Percentiles rank a stretch among this genome's conserved stretches.
Evolutionary conservation across 2,113 vertebrate species (phyloP).

Genomic region (Coturnix japonica): DNA sequence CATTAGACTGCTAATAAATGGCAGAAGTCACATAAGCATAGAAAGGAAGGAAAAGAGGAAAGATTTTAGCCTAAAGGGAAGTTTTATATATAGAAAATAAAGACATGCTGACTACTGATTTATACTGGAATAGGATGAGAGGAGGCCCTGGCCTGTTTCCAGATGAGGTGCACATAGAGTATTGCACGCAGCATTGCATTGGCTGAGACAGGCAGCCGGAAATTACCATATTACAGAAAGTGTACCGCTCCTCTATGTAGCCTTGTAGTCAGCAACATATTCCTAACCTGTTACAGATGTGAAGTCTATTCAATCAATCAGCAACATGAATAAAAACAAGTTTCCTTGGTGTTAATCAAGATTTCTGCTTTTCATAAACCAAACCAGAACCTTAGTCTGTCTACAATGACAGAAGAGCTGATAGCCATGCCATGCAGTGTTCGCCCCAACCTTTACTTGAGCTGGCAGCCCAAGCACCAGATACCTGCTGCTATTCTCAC

Average conservation of each 20-base stretch:
- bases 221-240: rapidly evolving
- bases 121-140: neutral
- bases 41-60: neutral
- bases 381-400: neutral
- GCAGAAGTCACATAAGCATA: neutral
- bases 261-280: rapidly evolving
- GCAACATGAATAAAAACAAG: neutral
- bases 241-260: neutral
- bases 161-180: neutral
- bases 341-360: neutral
- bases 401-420: neutral
- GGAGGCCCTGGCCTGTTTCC: neutral
- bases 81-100: neutral
- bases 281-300: neutral
- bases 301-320: neutral
- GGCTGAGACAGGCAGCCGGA: neutral
- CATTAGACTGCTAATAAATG: neutral
- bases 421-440: rapidly evolving
- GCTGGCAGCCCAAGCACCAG: neutral
- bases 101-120: constrained; percentile 2
- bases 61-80: neutral
- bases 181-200: rapidly evolving
- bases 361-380: neutral
- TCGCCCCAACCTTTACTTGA: no score
- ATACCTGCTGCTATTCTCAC: neutral